These are phyloP conservation scores for Mesocricetus auratus DNA, from an alignment of 2,113 vertebrate genomes.

Conservation along the genomic window DNA sequence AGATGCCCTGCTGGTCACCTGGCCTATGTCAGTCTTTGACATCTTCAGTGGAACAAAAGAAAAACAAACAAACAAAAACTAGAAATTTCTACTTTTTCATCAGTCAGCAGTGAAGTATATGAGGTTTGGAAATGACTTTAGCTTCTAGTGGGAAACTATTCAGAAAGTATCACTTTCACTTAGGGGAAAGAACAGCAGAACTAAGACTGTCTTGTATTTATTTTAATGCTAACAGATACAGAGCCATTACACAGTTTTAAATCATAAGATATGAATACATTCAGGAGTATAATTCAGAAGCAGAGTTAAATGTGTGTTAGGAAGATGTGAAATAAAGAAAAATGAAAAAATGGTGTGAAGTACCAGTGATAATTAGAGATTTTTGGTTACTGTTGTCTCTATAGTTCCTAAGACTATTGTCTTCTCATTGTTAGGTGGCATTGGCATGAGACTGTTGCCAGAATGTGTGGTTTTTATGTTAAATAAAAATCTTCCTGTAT, in stretches of 20 bases:
- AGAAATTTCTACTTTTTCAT: neutral
- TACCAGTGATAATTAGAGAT: neutral
- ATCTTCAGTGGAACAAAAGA: neutral
- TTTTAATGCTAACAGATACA: neutral
- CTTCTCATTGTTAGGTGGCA: neutral
- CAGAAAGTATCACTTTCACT: neutral
- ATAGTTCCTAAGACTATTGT: no score
- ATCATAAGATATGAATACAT: no score
- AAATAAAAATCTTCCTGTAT: neutral
- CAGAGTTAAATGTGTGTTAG: neutral
- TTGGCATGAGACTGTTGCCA: neutral
- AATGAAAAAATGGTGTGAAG: neutral
- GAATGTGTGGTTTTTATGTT: neutral
- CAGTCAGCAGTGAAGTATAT: neutral
- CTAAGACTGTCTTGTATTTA: neutral
- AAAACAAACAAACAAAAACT: neutral
- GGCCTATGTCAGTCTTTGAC: neutral
- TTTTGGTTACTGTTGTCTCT: neutral
- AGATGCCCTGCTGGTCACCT: neutral
- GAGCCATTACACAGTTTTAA: neutral
- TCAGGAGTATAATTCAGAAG: rapidly evolving
- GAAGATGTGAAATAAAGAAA: neutral
- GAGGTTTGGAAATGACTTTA: neutral
- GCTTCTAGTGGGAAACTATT: neutral
- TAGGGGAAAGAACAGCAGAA: neutral